Percentiles rank a stretch among this genome's conserved stretches.
These are phyloP conservation scores for Dryococelus australis DNA, from an alignment of 2,888 invertebrate species.

Conservation along the genomic window DNA sequence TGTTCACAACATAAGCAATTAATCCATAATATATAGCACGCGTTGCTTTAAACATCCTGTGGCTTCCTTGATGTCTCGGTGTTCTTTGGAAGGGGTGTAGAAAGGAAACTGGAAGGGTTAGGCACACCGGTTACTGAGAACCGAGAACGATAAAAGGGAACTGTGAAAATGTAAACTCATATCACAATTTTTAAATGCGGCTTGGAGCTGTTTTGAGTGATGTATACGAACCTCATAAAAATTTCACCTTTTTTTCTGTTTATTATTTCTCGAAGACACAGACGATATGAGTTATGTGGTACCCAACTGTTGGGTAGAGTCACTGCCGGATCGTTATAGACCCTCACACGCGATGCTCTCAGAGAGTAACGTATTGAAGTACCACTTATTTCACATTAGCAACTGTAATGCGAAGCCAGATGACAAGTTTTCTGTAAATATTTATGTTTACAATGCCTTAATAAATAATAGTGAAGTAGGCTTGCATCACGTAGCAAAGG, in stretches of 20 bases:
- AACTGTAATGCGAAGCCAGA: too few species aligned
- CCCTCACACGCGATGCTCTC: neutral
- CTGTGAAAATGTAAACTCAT: constrained; percentile 16
- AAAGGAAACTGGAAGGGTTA: neutral
- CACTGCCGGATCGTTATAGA: neutral
- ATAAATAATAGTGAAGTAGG: too few species aligned
- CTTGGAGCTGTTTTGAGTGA: constrained; percentile 18
- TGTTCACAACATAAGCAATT: too few species aligned
- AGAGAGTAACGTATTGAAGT: too few species aligned
- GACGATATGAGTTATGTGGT: constrained; percentile 22
- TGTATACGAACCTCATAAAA: constrained; percentile 28
- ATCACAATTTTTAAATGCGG: constrained; percentile 7
- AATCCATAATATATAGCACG: too few species aligned
- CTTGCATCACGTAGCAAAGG: too few species aligned
- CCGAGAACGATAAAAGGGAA: neutral
- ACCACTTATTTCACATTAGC: too few species aligned
- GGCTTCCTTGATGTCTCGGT: neutral
- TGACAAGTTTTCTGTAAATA: too few species aligned
- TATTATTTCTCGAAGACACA: constrained; percentile 16
- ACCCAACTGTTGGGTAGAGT: constrained; percentile 9
- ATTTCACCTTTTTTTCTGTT: constrained; percentile 27
- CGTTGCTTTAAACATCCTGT: neutral
- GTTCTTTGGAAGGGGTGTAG: neutral
- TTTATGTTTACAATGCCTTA: too few species aligned
- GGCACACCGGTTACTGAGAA: neutral